These are phyloP conservation scores for Dasyurus viverrinus DNA, from an alignment of 2,113 vertebrate species.

Conservation along the genomic window DNA sequence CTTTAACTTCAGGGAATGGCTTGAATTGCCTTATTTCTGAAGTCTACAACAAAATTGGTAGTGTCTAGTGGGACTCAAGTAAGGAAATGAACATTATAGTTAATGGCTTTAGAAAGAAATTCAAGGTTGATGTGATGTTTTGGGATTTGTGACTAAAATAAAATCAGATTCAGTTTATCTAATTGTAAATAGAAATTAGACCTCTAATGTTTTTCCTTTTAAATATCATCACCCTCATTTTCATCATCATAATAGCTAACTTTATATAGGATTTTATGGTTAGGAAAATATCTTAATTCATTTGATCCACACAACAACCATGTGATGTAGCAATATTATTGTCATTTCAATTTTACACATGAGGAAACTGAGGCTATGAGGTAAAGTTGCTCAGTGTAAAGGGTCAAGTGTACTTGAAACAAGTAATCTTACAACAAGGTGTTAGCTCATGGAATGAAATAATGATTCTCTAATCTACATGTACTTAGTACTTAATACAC, in stretches of 20 bases:
- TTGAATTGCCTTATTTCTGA: slow-evolving; percentile 71
- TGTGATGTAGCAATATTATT: not conserved
- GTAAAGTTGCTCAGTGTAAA: not conserved
- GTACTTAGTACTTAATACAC: no score
- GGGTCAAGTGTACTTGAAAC: no score
- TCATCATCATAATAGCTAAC: not conserved
- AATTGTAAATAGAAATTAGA: slow-evolving; percentile 4
- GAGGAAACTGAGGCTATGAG: not conserved
- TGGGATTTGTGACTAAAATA: not conserved
- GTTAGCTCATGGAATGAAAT: no score
- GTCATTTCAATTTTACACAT: not conserved
- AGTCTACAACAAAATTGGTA: slow-evolving; percentile 46
- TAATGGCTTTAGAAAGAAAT: not conserved
- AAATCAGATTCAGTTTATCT: not conserved
- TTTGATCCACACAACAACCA: not conserved
- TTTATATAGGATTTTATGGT: not conserved
- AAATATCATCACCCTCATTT: not conserved
- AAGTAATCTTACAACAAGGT: no score
- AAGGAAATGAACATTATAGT: not conserved
- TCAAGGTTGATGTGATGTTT: not conserved
- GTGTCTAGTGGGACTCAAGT: not conserved
- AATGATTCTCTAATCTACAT: no score
- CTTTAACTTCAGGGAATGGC: slow-evolving; percentile 73
- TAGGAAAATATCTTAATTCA: not conserved
- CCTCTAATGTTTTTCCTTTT: not conserved